These are phyloP conservation scores for Dynastes tityus DNA, from an alignment of 2,888 invertebrate species.

Conservation along the genomic window DNA sequence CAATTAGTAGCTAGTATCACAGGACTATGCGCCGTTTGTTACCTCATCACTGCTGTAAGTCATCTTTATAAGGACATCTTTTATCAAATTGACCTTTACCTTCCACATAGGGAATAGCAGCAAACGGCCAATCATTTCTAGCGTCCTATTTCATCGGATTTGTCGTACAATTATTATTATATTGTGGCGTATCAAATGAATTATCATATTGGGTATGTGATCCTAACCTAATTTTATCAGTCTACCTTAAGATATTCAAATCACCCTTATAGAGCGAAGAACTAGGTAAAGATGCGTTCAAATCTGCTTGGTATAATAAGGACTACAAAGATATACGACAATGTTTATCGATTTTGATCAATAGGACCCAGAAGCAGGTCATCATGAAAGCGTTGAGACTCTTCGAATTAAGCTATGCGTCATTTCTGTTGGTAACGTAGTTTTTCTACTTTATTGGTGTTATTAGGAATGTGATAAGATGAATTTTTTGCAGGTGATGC, in stretches of 20 bases:
- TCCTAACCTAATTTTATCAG: background rate
- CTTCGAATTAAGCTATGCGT: slow-evolving; percentile 54
- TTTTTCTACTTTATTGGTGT: background rate
- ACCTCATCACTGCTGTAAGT: slow-evolving; percentile 48
- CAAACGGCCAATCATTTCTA: background rate
- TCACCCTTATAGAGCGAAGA: slow-evolving; percentile 49
- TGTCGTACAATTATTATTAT: slow-evolving; percentile 54
- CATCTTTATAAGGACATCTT: too few species aligned
- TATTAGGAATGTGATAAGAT: background rate
- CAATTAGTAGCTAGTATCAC: slow-evolving; percentile 53
- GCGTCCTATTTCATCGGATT: too few species aligned
- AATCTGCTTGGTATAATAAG: slow-evolving; percentile 50
- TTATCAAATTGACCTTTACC: too few species aligned
- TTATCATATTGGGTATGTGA: slow-evolving; percentile 53
- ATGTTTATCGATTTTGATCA: slow-evolving; percentile 51
- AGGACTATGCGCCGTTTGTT: slow-evolving; percentile 55
- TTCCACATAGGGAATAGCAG: background rate
- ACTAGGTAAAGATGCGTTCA: slow-evolving; percentile 39
- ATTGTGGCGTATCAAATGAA: slow-evolving; percentile 56
- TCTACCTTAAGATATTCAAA: background rate
- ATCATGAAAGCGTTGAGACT: slow-evolving; percentile 53
- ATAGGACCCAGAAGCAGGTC: slow-evolving; percentile 49
- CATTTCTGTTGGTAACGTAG: slow-evolving; percentile 52
- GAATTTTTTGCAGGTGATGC: slow-evolving; percentile 38
- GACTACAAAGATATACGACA: slow-evolving; percentile 46